Base-by-base conservation (phyloP, 2,113 vertebrate species). In the Chrysochloris asiatica region DNA sequence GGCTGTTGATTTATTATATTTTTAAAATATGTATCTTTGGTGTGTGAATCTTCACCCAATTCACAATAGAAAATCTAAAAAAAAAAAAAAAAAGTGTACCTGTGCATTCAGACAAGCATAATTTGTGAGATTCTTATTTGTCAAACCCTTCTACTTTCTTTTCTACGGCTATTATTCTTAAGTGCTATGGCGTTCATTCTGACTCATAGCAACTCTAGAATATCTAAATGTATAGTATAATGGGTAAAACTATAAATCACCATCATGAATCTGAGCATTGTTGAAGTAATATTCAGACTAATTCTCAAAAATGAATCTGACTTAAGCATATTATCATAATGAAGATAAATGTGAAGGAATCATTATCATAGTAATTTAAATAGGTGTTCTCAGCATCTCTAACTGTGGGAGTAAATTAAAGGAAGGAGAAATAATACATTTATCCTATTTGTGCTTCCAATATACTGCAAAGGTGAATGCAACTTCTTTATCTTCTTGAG, bases 371-470 rank as follows among this genome's bases (percentile, higher is more conserved):
- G 19, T 5, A 3, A 63, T 72, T 78, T 95, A 82, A 87, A 83
- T 8, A 83, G 83, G 65, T 83, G 76, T 14, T 91, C 43, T 48
- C 83, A 90, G 12, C 0, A 22, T 93, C 72, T 88, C 5, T 83
- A 81, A 50, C 54, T 1, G 4, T 6, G 89, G 91, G 71, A 59
- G 30, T 22, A 84, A 61, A 92, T 85, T 87, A 89, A 73, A 95
- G 36, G 0, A 2, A 47, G n/a, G 9, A 56, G 79, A 72, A 81
- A 92, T 78, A 69, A 82, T 0, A 56, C 54, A 56, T 47, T 83
- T 0, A 3, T 92, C 89, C 63, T 96, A 65, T 93, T 96, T 97
- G 78, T 95, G 73, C 91, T 92, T 95, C 86, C 50, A 48, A 76
- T 91, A 3, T 7, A 33, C 38, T 8, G 50, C 22, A 86, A 88